These are phyloP conservation scores for Synchiropus splendidus DNA, from an alignment of 2,113 vertebrate genomes.

Conservation along the genomic window DNA sequence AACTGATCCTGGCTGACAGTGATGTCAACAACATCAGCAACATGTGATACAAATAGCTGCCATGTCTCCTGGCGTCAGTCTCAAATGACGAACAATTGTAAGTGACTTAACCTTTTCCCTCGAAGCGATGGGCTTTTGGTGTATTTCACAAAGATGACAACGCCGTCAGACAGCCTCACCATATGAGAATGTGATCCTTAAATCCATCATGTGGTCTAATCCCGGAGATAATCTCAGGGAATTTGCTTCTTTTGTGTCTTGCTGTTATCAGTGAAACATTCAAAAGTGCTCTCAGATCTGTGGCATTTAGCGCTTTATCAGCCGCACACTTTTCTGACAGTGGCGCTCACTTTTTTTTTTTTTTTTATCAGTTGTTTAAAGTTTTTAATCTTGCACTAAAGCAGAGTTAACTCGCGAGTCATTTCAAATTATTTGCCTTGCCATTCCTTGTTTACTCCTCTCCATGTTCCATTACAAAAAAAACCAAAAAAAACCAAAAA, in stretches of 20 bases:
- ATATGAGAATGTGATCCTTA: slow-evolving; percentile 5
- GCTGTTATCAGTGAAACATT: background rate
- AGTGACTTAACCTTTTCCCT: slow-evolving; percentile 15
- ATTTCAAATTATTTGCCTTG: no score
- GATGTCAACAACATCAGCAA: slow-evolving; percentile 18
- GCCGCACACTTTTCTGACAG: no score
- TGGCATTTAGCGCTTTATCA: no score
- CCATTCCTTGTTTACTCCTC: no score
- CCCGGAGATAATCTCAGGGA: background rate
- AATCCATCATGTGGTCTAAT: background rate
- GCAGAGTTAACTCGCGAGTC: no score
- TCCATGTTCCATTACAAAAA: no score
- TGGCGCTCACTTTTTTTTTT: no score
- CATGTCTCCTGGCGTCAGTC: slow-evolving; percentile 15
- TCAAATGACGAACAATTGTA: slow-evolving; percentile 14
- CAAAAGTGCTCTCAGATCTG: no score
- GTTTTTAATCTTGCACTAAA: no score
- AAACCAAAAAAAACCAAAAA: no score
- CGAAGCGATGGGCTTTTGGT: slow-evolving; percentile 9
- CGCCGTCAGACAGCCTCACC: background rate
- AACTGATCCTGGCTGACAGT: slow-evolving; percentile 15
- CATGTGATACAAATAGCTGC: slow-evolving; percentile 24
- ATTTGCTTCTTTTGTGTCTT: background rate
- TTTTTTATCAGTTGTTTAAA: no score
- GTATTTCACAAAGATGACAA: slow-evolving; percentile 9